Conservation (phyloP, 1,140 invertebrate species). For the Aphaenogaster rudis region DNA sequence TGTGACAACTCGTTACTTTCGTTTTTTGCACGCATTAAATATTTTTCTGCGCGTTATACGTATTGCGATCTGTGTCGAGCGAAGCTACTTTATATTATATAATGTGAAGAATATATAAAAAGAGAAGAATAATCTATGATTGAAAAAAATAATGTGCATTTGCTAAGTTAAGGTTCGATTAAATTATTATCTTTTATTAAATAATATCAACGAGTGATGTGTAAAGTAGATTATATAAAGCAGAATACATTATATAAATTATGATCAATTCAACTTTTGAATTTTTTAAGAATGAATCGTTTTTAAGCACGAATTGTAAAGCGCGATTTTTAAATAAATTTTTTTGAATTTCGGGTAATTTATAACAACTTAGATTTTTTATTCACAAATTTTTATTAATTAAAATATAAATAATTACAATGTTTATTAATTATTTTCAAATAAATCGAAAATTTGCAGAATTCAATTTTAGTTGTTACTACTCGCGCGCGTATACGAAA, state of each 20-base stretch:
- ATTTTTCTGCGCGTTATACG: too few relatives aligned
- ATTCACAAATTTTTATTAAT: slow-evolving; percentile 1
- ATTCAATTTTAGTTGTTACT: not conserved
- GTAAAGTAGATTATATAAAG: not conserved
- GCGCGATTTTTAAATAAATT: not conserved
- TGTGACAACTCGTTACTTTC: not conserved
- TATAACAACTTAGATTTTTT: not conserved
- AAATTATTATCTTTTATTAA: slow-evolving; percentile 21
- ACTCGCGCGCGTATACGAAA: not conserved
- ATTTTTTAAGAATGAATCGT: not conserved
- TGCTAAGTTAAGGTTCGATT: not conserved
- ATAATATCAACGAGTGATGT: not conserved
- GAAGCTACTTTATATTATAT: not conserved
- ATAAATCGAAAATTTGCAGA: not conserved
- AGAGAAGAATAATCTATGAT: not conserved
- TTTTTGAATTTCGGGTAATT: not conserved
- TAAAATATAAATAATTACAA: not conserved
- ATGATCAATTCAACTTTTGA: not conserved
- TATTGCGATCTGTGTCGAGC: not conserved
- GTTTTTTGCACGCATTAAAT: not conserved
- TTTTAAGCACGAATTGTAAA: not conserved
- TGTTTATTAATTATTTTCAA: not conserved
- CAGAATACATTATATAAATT: not conserved
- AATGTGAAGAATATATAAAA: not conserved
- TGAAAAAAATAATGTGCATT: not conserved